Evolutionary conservation across 2,797 vertebrate species (phyloP).

Genomic region (Acipenser oxyrinchus): DNA sequence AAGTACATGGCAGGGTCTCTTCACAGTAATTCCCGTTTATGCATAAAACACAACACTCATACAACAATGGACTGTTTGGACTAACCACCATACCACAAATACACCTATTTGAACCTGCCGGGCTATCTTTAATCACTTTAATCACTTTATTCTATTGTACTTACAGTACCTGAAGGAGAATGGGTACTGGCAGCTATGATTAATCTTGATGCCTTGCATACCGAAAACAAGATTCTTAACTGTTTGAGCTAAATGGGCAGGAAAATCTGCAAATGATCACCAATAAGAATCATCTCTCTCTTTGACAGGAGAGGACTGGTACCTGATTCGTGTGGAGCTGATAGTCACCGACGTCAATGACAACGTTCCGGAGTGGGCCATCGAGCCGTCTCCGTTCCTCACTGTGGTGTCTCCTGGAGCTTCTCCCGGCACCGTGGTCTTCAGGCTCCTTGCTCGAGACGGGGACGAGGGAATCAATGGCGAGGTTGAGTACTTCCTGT

Average conservation of each 20-base stretch:
- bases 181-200: too few relatives aligned
- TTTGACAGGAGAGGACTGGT: slow-evolving; percentile 67
- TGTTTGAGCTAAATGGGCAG: not conserved
- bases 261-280: too few relatives aligned
- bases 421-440: slow-evolving; percentile 57
- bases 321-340: slow-evolving; percentile 62
- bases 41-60: too few relatives aligned
- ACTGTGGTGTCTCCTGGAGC: slow-evolving; percentile 64
- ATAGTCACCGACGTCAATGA: slow-evolving; percentile 77
- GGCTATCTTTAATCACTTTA: too few relatives aligned
- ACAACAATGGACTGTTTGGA: too few relatives aligned
- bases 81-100: too few relatives aligned
- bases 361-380: slow-evolving; percentile 71
- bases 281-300: too few relatives aligned
- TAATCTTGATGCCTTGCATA: not conserved
- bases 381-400: slow-evolving; percentile 70
- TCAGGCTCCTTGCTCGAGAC: slow-evolving; percentile 69
- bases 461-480: slow-evolving; percentile 72
- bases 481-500: slow-evolving; percentile 76
- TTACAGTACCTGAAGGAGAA: too few relatives aligned
- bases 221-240: not conserved
- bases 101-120: too few relatives aligned
- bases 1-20: too few relatives aligned
- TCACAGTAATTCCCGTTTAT: too few relatives aligned
- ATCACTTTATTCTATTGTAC: too few relatives aligned